Evolutionary conservation across 2,797 vertebrate genomes (phyloP).

Genomic region (Melanotaenia trifasciata): DNA sequence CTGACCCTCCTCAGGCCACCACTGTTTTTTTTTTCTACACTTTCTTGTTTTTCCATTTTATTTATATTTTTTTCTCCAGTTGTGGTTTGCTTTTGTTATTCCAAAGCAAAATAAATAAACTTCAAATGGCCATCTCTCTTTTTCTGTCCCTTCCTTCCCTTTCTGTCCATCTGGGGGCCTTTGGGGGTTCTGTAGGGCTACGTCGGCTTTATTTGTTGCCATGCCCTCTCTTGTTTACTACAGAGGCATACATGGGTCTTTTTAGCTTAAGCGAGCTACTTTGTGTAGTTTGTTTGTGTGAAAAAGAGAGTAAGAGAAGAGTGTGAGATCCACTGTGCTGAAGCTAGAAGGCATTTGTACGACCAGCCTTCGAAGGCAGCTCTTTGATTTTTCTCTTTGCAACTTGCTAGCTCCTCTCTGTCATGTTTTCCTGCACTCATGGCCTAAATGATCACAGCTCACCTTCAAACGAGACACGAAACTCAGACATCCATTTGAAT

Average conservation of each 20-base stretch:
- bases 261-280: conserved; percentile 47
- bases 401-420: conserved; percentile 57
- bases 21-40: neutral
- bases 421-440: conserved; percentile 63
- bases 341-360: conserved; percentile 64
- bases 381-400: conserved; percentile 73
- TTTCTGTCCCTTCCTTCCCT: conserved; percentile 16
- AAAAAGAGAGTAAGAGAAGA: conserved; percentile 37
- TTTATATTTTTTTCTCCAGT: conserved; percentile 3
- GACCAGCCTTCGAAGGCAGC: conserved; percentile 66
- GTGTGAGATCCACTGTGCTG: conserved; percentile 43
- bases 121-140: conserved; percentile 21
- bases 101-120: conserved; percentile 39
- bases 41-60: neutral
- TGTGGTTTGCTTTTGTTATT: conserved; percentile 40
- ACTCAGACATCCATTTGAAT: conserved; percentile 73
- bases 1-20: conserved; percentile 50
- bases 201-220: conserved; percentile 49
- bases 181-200: conserved; percentile 53
- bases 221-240: conserved; percentile 56
- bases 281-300: conserved; percentile 40
- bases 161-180: conserved; percentile 53
- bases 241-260: conserved; percentile 53
- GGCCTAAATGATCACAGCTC: conserved; percentile 77
- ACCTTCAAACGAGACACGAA: conserved; percentile 74